Base-by-base conservation (phyloP, 2,888 invertebrate genomes). In the Drosophila mimetica region DNA sequence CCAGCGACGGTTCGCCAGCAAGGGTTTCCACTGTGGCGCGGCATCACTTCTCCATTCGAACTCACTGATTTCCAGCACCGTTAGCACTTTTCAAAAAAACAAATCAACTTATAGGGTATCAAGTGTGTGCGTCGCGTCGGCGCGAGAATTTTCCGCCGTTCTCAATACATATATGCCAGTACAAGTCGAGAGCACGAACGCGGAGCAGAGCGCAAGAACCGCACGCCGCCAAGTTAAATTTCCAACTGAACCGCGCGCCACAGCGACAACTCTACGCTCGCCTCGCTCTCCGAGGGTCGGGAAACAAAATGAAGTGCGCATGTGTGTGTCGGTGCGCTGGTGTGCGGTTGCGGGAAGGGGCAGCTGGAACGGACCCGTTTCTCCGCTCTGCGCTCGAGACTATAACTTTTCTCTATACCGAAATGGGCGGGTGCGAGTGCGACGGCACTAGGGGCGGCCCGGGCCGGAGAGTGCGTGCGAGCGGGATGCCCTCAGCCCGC, bases 271-370 rank as follows among this genome's bases (percentile, higher is more conserved):
- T 82, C 82, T 85, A 64, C 66, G 14, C 7, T 25, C 25, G n/a
- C n/a, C n/a, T n/a, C n/a, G 25, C 25, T 25, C 25, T 25, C 25
- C 7, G 25, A 1, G n/a, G 13, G 1, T 20, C 20, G 42, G 42
- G 77, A 86, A 86, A 83, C 81, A 80, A 83, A 86, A 83, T 86
- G 83, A 80, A 83, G 78, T 71, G 75, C 81, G 80, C 74, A 72
- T 70, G 79, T 85, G 54, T 75, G 77, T 75, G 37, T 71, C 51
- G 47, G 58, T 69, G 32, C 50, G 55, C 36, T 36, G 51, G 36
- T 47, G 51, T 52, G 73, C 82, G 78, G 79, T 77, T 83, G 79
- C 30, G 51, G 25, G 28, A 72, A 53, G 44, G 34, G 34, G n/a
- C 39, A 39, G n/a, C 34, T 18, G 39, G 36, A 66, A 41, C 39